phyloP scores from a whole-genome alignment of 30 jellyfish, hydroid and myxozoan species.

The Catostylus mosaicus region DNA sequence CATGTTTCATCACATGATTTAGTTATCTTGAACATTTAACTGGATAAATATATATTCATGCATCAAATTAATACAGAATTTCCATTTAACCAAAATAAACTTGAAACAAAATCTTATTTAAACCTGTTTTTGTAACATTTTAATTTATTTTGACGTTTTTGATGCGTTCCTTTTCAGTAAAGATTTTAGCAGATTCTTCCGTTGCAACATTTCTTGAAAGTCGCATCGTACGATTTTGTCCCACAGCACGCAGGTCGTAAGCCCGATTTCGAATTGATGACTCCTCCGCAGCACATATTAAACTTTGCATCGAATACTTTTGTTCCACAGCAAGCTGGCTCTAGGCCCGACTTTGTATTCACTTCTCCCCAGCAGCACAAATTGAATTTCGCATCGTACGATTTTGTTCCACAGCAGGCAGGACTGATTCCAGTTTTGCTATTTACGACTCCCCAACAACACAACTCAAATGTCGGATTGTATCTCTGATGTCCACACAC shows the following conservation, averaged over 20 bases:
- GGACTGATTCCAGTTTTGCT: constrained; percentile 14
- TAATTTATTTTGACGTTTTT: no score
- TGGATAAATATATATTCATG: no score
- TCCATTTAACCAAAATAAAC: no score
- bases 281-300: constrained; percentile 32
- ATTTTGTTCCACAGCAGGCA: constrained; percentile 31
- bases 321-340: constrained; percentile 47
- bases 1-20: no score
- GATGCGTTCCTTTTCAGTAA: no score
- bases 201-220: background rate
- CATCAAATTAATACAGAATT: no score
- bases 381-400: constrained; percentile 18
- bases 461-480: constrained; percentile 31
- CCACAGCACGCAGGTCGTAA: constrained; percentile 32
- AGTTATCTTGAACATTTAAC: no score
- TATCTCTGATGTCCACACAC: constrained; percentile 27
- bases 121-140: no score
- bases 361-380: constrained; percentile 25
- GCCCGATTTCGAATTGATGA: constrained; percentile 24
- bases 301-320: constrained; percentile 18
- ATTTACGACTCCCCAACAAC: constrained; percentile 31
- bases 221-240: background rate
- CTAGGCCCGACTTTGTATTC: constrained; percentile 18
- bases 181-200: background rate
- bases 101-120: no score